A percentile compares a stretch with the other conserved stretches of the same genome.
Conservation (phyloP, 2,797 vertebrate species). For the Rhabdophis nuchalis region DNA sequence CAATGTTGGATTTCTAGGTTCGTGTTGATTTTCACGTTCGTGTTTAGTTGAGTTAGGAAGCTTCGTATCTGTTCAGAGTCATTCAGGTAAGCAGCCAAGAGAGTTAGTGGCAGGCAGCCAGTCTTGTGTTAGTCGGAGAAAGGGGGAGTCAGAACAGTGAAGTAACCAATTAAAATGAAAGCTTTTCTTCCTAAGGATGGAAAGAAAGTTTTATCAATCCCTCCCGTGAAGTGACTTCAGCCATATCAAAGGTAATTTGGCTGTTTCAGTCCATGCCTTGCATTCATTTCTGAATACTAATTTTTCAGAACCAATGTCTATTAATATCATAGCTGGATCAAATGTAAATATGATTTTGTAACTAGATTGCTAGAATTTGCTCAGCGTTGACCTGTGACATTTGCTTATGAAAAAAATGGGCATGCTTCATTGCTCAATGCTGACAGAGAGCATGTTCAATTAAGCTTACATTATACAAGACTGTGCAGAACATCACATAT, state of each 20-base stretch:
- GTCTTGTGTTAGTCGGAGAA: too few species aligned
- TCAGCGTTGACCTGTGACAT: slow-evolving; percentile 60
- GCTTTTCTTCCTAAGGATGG: background rate
- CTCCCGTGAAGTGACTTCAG: background rate
- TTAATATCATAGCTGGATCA: slow-evolving; percentile 25
- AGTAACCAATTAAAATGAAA: background rate
- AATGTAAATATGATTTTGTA: slow-evolving; percentile 49
- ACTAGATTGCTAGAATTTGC: slow-evolving; percentile 52
- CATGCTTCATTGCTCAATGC: slow-evolving; percentile 46
- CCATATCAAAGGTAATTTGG: background rate
- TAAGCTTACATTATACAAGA: slow-evolving; percentile 65
- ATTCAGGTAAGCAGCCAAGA: too few species aligned
- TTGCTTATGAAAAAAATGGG: slow-evolving; percentile 56
- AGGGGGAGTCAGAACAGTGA: too few species aligned
- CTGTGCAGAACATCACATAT: slow-evolving; percentile 60
- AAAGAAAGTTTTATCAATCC: background rate
- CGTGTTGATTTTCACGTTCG: too few species aligned
- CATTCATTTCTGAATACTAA: background rate
- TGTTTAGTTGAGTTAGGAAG: too few species aligned
- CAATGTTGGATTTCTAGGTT: too few species aligned
- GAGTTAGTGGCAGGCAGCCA: too few species aligned
- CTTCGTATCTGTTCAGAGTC: too few species aligned
- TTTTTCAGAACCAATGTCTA: slow-evolving; percentile 40
- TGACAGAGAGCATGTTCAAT: slow-evolving; percentile 64
- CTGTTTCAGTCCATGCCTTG: background rate